These are phyloP conservation scores for Phrynocephalus versicolor DNA, from an alignment of 2,113 vertebrate species.

Conservation along the genomic window DNA sequence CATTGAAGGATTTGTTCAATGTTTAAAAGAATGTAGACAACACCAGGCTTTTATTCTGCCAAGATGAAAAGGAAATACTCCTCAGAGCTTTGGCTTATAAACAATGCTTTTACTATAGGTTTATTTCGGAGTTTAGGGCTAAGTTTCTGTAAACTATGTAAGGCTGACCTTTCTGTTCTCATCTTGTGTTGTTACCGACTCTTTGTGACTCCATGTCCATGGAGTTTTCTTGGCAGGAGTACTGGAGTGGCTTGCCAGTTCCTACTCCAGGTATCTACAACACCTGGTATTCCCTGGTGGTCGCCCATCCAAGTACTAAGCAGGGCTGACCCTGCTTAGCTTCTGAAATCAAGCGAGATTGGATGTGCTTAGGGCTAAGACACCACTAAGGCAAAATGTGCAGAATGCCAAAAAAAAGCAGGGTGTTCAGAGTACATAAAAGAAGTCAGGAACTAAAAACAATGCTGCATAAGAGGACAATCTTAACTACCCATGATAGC, in stretches of 20 bases:
- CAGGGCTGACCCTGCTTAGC: too few relatives aligned
- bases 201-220: too few relatives aligned
- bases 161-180: constrained; percentile 40
- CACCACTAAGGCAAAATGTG: constrained; percentile 47
- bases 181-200: too few relatives aligned
- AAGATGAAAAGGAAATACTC: neutral
- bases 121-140: constrained; percentile 15
- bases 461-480: constrained; percentile 31
- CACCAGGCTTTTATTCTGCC: neutral
- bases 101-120: too few relatives aligned
- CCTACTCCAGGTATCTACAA: too few relatives aligned
- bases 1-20: neutral
- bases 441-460: constrained; percentile 51
- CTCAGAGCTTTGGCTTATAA: neutral
- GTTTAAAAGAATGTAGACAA: neutral
- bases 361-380: too few relatives aligned
- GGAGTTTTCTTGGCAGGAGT: too few relatives aligned
- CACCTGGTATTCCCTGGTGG: too few relatives aligned
- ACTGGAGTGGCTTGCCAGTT: too few relatives aligned
- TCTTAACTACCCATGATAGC: constrained; percentile 20
- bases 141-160: constrained; percentile 39
- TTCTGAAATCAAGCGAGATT: too few relatives aligned
- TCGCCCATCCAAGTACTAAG: too few relatives aligned
- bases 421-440: constrained; percentile 47
- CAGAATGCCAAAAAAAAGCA: constrained; percentile 42